Evolutionary conservation across 1,140 invertebrate genomes (phyloP), one percentile per base, ranked within the genome.

Genomic region (Neotoxoptera formosana): DNA sequence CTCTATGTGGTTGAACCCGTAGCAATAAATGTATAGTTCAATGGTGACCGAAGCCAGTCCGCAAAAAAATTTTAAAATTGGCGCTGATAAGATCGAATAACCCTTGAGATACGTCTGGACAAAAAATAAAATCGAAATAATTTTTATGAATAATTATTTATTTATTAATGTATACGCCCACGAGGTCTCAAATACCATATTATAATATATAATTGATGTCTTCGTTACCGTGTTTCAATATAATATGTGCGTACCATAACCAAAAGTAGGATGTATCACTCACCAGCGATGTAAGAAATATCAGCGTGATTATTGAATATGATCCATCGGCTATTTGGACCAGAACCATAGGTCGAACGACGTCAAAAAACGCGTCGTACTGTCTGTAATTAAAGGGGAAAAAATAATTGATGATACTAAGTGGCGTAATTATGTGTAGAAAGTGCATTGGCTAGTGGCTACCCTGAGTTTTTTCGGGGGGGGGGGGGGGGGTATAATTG

Each of bases 11-110:
- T 86, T 86, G 83, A 86, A 86, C 23, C 36, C 36, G 41, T 86
- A 86, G 14, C 83, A 86, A 45, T 86, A 86, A 45, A 86, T 86
- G 25, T 86, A 86, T 9, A 86, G 83, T 45, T 86, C 83, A 86
- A 86, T 14, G 23, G 36, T 45, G 23, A 86, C 21, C 21, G 83
- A 86, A 25, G 9, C 8, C 8, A 45, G 11, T 25, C 41, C 83
- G 0, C 23, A 86, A 9, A 45, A 7, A 86, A 86, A 86, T 86
- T 86, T 41, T 7, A 86, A 86, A 86, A 86, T 25, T 30, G 83
- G 36, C 3, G 36, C 36, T 14, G 83, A 86, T 11, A 25, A 8
- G 9, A 86, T 86, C 3, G 83, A 41, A 36, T 25, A 86, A 45
- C 36, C 36, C 8, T 8, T 86, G 36, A 86, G 7, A 86, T 86